Conservation (phyloP, 2,797 vertebrate species). For the Thunnus albacares region DNA sequence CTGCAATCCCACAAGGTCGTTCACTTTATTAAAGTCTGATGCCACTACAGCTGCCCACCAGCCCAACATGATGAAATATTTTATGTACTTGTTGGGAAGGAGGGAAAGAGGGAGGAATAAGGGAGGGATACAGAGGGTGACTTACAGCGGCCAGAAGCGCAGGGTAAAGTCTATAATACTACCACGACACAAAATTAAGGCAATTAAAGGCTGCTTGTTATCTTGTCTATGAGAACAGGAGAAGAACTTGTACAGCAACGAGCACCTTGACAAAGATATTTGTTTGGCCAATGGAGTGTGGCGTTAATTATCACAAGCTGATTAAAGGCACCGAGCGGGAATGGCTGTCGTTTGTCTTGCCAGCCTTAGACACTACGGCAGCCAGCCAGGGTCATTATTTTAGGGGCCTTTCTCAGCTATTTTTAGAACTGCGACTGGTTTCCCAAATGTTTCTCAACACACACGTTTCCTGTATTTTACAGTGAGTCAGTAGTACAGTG, state of each 20-base stretch:
- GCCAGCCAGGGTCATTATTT: conserved; percentile 78
- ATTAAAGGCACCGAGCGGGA: conserved; percentile 85
- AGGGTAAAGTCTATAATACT: conserved; percentile 68
- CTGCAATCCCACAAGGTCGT: conserved; percentile 91
- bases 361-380: conserved; percentile 73
- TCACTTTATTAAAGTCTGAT: conserved; percentile 96
- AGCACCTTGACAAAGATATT: conserved; percentile 91
- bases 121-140: conserved; percentile 82
- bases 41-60: conserved; percentile 79
- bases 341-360: conserved; percentile 88
- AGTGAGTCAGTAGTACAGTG: not conserved
- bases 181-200: conserved; percentile 87
- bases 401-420: conserved; percentile 57
- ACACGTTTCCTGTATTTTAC: conserved; percentile 36
- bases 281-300: conserved; percentile 89
- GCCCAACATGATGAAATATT: conserved; percentile 91
- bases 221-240: conserved; percentile 87
- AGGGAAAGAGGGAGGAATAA: conserved; percentile 69
- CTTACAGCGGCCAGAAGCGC: conserved; percentile 78
- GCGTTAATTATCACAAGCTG: conserved; percentile 89
- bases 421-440: conserved; percentile 56
- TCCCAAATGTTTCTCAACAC: conserved; percentile 34
- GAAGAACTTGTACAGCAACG: conserved; percentile 86
- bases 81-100: conserved; percentile 90
- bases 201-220: conserved; percentile 92